Evolutionary conservation across 23 tunicate genomes (phyloP).

Genomic region (Halocynthia aurantium): DNA sequence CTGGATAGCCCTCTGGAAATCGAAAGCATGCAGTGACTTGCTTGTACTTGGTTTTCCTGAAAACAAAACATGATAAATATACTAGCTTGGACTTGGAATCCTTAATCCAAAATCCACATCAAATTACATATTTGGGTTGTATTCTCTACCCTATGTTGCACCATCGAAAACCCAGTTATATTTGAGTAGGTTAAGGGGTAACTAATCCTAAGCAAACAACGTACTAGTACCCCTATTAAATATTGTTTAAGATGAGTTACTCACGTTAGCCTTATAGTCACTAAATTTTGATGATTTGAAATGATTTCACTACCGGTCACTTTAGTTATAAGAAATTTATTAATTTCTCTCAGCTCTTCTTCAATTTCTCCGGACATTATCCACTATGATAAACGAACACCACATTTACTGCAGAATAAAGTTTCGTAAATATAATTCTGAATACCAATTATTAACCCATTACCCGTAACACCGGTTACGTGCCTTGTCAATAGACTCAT

Average conservation of each 20-base stretch:
- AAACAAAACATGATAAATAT: neutral
- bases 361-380: too few species aligned
- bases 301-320: slow-evolving; percentile 44
- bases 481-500: too few species aligned
- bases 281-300: slow-evolving; percentile 52
- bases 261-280: slow-evolving; percentile 54
- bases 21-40: slow-evolving; percentile 71
- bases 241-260: slow-evolving; percentile 1
- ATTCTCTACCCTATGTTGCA: neutral
- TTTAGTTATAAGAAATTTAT: slow-evolving; percentile 19
- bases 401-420: too few species aligned
- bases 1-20: slow-evolving; percentile 70
- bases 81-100: neutral
- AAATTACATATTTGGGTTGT: neutral
- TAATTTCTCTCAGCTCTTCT: slow-evolving; percentile 46
- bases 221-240: neutral
- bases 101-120: too few species aligned
- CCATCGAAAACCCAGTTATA: too few species aligned
- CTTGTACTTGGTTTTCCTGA: slow-evolving; percentile 66
- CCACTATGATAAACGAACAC: too few species aligned
- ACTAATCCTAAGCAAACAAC: too few species aligned
- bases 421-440: too few species aligned
- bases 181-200: too few species aligned
- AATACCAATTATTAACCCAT: too few species aligned
- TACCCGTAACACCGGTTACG: too few species aligned